Base-by-base conservation (phyloP, 2,797 vertebrate genomes). In the Aeoliscus strigatus region DNA sequence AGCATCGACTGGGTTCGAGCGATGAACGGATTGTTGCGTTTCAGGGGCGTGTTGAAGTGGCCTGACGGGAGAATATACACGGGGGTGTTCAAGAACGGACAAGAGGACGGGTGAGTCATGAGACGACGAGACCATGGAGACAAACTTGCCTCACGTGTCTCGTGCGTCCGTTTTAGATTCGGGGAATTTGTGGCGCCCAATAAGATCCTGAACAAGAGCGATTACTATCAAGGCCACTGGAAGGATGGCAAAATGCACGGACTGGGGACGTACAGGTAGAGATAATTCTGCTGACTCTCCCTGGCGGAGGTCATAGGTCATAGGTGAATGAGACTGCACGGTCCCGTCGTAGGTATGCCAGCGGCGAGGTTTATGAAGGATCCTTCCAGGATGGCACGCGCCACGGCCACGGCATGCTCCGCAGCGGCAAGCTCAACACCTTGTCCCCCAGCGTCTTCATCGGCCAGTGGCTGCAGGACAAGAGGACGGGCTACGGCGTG, bases 181-280 rank as follows among this genome's bases (percentile, higher is more conserved):
- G 96, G 95, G 14, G 94, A 98, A 55, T 93, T 92, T 40, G 69
- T 83, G 29, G 73, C 91, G 43, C 91, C 91, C 11, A 94, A 89
- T 66, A 97, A 95, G 86, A 68, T 54, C 0, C 24, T 91, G 28
- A 90, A 88, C 72, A 96, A 94, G 75, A 88, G 82, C 16, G 94
- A 99, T 53, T 86, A 89, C 51, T 98, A 97, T 7, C 87, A 92
- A 39, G 96, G 96, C 12, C 82, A 92, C 27, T 99, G 96, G 95
- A 98, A 91, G 58, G 94, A 96, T 16, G 94, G 94, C 43, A 94
- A 88, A 81, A 99, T 97, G 94, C 92, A 93, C n/a, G 93, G 95
- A 38, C 85, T 92, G 7, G 95, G 93, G 21, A 88, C 87, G 0
- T 94, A 92, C 77, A 93, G 92, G 95, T 96, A 16, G 51, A 40